phyloP scores from a whole-genome alignment of 2,888 invertebrate species.

The Branchellion lobata region DNA sequence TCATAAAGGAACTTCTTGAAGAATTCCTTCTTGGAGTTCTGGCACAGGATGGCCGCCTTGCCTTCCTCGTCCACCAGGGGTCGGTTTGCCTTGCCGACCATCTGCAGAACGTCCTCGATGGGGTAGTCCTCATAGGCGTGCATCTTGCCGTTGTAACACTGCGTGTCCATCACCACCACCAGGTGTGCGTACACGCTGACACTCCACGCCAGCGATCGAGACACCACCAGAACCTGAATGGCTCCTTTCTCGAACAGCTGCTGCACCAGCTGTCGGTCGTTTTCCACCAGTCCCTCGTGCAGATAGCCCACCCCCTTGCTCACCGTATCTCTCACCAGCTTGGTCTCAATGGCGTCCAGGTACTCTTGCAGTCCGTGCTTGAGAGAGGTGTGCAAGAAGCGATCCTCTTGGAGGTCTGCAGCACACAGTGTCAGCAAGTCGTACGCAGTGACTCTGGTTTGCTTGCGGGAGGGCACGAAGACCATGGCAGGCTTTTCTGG shows the following conservation, averaged over 20 bases:
- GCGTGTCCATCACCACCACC: slow-evolving; percentile 95
- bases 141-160: slow-evolving; percentile 78
- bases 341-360: slow-evolving; percentile 16
- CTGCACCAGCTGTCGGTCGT: slow-evolving; percentile 86
- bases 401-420: slow-evolving; percentile 79
- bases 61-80: slow-evolving; percentile 84
- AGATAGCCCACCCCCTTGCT: slow-evolving; percentile 94
- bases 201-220: slow-evolving; percentile 88
- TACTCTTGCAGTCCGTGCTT: slow-evolving; percentile 73
- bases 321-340: slow-evolving; percentile 78
- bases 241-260: slow-evolving; percentile 90
- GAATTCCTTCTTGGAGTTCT: slow-evolving; percentile 94
- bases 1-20: slow-evolving; percentile 97
- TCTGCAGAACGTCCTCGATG: slow-evolving; percentile 92
- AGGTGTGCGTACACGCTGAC: slow-evolving; percentile 83
- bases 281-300: slow-evolving; percentile 84
- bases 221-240: slow-evolving; percentile 83
- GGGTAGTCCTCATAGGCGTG: slow-evolving; percentile 93
- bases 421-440: slow-evolving; percentile 91
- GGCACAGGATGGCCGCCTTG: slow-evolving; percentile 91
- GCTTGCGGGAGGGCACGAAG: slow-evolving; percentile 72
- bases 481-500: slow-evolving; percentile 60
- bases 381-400: slow-evolving; percentile 79
- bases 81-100: slow-evolving; percentile 93
- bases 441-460: slow-evolving; percentile 89